These are phyloP conservation scores for Beris morrisii DNA, from an alignment of 2,888 invertebrate genomes.

Conservation along the genomic window DNA sequence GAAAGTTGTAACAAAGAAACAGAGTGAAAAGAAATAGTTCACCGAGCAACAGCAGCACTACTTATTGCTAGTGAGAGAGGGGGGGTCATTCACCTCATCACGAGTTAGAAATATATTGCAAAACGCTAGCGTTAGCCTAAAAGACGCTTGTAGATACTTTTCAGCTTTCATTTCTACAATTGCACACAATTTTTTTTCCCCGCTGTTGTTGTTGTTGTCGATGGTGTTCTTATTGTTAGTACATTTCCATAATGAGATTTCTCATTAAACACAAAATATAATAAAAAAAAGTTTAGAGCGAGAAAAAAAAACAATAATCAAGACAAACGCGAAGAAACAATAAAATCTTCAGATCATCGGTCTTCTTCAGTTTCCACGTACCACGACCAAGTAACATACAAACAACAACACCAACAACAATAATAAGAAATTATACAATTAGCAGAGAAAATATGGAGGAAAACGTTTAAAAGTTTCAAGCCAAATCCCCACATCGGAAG, in stretches of 20 bases:
- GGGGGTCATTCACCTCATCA: conserved; percentile 29
- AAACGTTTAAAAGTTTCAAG: conserved; percentile 13
- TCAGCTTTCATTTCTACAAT: conserved; percentile 22
- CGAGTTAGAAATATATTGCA: conserved; percentile 26
- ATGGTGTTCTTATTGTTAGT: conserved; percentile 10
- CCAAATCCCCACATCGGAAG: conserved; percentile 5
- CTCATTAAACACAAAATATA: conserved; percentile 18
- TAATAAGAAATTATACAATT: conserved; percentile 12
- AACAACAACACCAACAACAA: neutral
- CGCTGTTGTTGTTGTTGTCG: conserved; percentile 7
- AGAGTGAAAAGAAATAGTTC: conserved; percentile 38
- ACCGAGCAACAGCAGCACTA: conserved; percentile 33
- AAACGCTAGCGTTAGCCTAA: conserved; percentile 28
- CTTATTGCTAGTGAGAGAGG: conserved; percentile 19
- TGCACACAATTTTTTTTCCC: conserved; percentile 21
- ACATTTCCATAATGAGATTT: conserved; percentile 31
- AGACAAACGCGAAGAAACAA: conserved; percentile 15
- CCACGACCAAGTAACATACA: neutral
- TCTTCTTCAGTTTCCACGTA: conserved; percentile 2
- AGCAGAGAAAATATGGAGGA: conserved; percentile 23
- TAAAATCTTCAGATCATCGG: neutral
- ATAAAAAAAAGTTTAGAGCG: conserved; percentile 14
- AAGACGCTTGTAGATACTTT: conserved; percentile 17
- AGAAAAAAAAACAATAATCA: conserved; percentile 3
- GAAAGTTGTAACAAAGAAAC: conserved; percentile 24